Evolutionary conservation across 2,888 invertebrate species (phyloP).

Genomic region (Halictus ligatus): DNA sequence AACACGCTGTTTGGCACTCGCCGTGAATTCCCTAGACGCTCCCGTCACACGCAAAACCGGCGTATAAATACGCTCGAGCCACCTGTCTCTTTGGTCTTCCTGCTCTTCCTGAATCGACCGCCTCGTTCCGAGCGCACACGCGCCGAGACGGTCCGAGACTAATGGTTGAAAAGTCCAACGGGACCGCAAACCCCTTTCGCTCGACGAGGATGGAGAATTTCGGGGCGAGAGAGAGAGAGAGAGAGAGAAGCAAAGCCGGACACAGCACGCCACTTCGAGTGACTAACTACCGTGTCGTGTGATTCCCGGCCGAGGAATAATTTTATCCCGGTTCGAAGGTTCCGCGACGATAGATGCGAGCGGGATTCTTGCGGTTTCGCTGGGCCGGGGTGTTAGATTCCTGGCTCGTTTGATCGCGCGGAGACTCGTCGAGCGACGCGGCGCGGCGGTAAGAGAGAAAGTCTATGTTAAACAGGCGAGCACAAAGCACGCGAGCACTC

Average conservation of each 20-base stretch:
- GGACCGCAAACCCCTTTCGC: conserved; percentile 49
- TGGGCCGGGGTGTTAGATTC: conserved; percentile 8
- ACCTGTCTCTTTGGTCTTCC: conserved; percentile 80
- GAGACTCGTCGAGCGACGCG: neutral
- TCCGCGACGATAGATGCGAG: conserved; percentile 10
- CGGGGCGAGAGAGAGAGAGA: neutral
- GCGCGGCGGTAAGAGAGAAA: neutral
- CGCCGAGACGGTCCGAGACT: conserved; percentile 69
- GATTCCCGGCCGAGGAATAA: conserved; percentile 44
- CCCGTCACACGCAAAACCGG: conserved; percentile 27
- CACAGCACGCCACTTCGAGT: conserved; percentile 13
- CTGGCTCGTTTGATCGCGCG: neutral
- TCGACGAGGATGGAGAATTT: conserved; percentile 13
- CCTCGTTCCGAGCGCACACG: conserved; percentile 48
- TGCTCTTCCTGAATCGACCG: conserved; percentile 68
- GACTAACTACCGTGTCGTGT: conserved; percentile 37
- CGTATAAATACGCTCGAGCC: conserved; percentile 78
- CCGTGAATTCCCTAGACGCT: conserved; percentile 72
- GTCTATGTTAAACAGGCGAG: conserved; percentile 11
- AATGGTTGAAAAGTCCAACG: conserved; percentile 72
- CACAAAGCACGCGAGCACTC: neutral
- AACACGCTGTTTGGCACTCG: conserved; percentile 67
- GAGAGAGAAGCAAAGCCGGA: neutral
- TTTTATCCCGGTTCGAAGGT: conserved; percentile 33
- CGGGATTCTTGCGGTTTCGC: neutral